Evolutionary conservation across 2,113 vertebrate species (phyloP).

Genomic region (Dendrocopos noguchii): DNA sequence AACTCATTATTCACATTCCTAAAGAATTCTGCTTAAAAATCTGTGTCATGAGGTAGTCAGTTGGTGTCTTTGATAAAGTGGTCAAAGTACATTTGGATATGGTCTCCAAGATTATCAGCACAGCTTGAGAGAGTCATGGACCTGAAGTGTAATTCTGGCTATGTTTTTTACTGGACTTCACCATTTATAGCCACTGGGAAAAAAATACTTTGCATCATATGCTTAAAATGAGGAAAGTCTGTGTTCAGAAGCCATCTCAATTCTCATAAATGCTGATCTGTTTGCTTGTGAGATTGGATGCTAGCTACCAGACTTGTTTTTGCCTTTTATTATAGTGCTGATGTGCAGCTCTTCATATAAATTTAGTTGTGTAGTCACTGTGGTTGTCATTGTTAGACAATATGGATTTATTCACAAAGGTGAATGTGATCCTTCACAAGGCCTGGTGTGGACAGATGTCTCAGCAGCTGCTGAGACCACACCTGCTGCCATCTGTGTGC

Average conservation of each 20-base stretch:
- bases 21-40: not conserved
- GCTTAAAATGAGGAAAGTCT: not conserved
- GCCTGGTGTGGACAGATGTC: not conserved
- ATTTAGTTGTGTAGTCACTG: not conserved
- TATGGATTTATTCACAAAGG: not conserved
- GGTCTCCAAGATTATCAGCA: not conserved
- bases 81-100: not conserved
- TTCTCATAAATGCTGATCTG: not conserved
- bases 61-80: not conserved
- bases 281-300: not conserved
- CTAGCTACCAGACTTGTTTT: not conserved
- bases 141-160: not conserved
- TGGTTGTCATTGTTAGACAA: not conserved
- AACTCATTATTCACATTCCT: not conserved
- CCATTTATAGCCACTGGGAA: not conserved
- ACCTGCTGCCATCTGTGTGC: not conserved
- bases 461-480: not conserved
- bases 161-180: not conserved
- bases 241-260: not conserved
- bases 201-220: not conserved
- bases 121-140: not conserved
- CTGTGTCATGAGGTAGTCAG: accelerated
- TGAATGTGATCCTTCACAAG: not conserved
- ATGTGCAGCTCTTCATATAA: not conserved
- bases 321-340: not conserved